phyloP scores from a whole-genome alignment of 2,888 invertebrate species.

The Corythucha ciliata region DNA sequence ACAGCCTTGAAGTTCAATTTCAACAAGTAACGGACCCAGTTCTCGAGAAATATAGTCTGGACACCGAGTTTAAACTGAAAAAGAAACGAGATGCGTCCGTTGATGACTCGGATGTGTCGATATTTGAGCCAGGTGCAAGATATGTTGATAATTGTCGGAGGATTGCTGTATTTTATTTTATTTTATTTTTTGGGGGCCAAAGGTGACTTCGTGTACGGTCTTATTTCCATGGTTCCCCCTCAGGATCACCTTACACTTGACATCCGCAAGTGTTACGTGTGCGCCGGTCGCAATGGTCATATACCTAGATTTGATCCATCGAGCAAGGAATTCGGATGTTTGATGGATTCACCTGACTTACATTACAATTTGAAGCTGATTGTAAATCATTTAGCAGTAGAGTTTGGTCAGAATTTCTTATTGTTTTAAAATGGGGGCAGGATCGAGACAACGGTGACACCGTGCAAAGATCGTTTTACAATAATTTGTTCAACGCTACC shows the following conservation, averaged over 20 bases:
- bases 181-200: too few relatives aligned
- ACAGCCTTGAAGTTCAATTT: slow-evolving; percentile 21
- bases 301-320: slow-evolving; percentile 24
- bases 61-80: slow-evolving; percentile 22
- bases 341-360: slow-evolving; percentile 24
- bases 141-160: not conserved
- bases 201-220: slow-evolving; percentile 24
- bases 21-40: slow-evolving; percentile 24
- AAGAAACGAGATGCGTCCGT: slow-evolving; percentile 18
- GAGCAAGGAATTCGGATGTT: slow-evolving; percentile 24
- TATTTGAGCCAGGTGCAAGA: slow-evolving; percentile 24
- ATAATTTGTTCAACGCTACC: slow-evolving; percentile 23
- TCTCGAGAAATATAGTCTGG: slow-evolving; percentile 20
- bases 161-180: not conserved
- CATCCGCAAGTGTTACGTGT: slow-evolving; percentile 26
- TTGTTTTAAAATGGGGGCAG: slow-evolving; percentile 11
- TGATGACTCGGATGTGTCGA: slow-evolving; percentile 15
- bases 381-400: slow-evolving; percentile 9
- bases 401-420: not conserved
- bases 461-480: slow-evolving; percentile 17
- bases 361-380: slow-evolving; percentile 23
- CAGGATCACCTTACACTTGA: slow-evolving; percentile 22
- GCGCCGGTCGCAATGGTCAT: slow-evolving; percentile 21
- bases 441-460: slow-evolving; percentile 19
- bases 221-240: slow-evolving; percentile 22